Evolutionary conservation across 1,140 invertebrate species (phyloP), one percentile per base, ranked within the genome.

Genomic region (Drosophila melanica): DNA sequence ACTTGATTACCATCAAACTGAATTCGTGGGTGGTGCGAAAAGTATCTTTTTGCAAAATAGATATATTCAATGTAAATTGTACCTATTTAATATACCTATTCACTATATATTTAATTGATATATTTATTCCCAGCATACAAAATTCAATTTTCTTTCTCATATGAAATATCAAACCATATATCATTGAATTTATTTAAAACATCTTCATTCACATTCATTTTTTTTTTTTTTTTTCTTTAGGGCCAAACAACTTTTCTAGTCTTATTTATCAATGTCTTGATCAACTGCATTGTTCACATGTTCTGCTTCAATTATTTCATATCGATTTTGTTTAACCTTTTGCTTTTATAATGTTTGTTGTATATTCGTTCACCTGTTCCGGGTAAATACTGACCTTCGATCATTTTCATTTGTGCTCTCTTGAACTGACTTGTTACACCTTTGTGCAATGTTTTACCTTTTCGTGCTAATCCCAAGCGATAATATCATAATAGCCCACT

Each of bases 1-100:
- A 68, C 35, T 87, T 81, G 81, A 87, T 86, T 78, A 78, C 50
- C 77, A 81, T 87, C 78, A 86, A 67, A 78, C 20, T 33, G 30
- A 35, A 33, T 9, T 16, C 75, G 68, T 64, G 80, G 79, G 82
- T 79, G 37, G 84, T 16, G 8, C 42, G 14, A 54, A 70, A 48
- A 72, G 75, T 76, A 60, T 59, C 41, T 14, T 9, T 9, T 37
- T 44, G 42, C 44, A 55, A 70, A 54, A 41, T 50, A 33, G 37
- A 16, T 58, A 12, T 30, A 42, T 10, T 23, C 30, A 45, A 45
- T 33, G 39, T 16, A 41, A 60, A 51, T 67, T 68, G n/a, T n/a
- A n/a, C n/a, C n/a, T n/a, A n/a, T n/a, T n/a, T n/a, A n/a, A n/a
- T n/a, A n/a, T 23, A 37, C 4, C 35, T 11, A 3, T 37, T 10